Evolutionary conservation across 2,113 vertebrate species (phyloP).

Genomic region (Sceloporus undulatus): DNA sequence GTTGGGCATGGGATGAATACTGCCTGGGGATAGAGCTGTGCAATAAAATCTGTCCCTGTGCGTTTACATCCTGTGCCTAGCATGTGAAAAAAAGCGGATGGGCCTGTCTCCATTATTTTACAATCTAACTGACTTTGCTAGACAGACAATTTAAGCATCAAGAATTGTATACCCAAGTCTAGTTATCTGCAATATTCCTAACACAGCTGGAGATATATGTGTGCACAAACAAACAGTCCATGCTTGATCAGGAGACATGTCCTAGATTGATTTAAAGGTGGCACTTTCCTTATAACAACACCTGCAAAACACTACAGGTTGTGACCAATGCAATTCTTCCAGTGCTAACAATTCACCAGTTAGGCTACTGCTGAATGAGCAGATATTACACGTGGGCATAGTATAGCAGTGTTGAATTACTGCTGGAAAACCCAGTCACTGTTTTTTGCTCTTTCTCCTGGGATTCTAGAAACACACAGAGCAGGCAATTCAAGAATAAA

Average conservation of each 20-base stretch:
- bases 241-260: not conserved
- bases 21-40: no score
- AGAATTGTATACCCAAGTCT: no score
- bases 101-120: no score
- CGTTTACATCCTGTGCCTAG: no score
- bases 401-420: not conserved
- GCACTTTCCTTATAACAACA: not conserved
- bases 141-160: not conserved
- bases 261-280: not conserved
- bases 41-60: no score
- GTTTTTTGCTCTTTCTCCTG: not conserved
- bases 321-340: not conserved
- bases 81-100: no score
- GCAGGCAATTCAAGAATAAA: not conserved
- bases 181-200: not conserved
- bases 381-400: not conserved
- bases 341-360: not conserved
- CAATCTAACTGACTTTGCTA: not conserved
- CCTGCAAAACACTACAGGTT: not conserved
- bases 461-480: not conserved
- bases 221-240: not conserved
- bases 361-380: not conserved
- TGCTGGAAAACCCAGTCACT: not conserved
- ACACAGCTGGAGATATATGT: not conserved
- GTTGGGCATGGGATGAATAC: no score